A percentile compares a stretch with the other conserved stretches of the same genome.
Evolutionary conservation across 53 echinoderm and acorn worm species (phyloP).

Genomic region (Henricia sp.): DNA sequence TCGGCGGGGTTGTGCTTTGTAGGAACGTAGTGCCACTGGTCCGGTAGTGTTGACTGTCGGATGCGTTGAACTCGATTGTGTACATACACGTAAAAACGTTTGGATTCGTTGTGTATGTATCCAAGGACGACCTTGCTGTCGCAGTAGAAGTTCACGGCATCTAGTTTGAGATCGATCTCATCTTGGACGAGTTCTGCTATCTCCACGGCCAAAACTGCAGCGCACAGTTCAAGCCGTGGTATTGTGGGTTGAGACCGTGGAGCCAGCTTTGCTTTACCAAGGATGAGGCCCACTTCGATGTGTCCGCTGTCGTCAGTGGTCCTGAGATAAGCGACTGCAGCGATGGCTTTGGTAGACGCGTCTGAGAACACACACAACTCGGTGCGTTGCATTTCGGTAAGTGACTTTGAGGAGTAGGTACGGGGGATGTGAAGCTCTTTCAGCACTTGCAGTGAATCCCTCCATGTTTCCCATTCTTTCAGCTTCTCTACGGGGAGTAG

Average conservation of each 20-base stretch:
- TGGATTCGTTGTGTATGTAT: slow-evolving; percentile 54
- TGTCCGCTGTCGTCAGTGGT: slow-evolving; percentile 26
- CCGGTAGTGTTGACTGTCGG: background rate
- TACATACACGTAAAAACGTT: slow-evolving; percentile 64
- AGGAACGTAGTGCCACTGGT: slow-evolving; percentile 43
- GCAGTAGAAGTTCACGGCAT: slow-evolving; percentile 23
- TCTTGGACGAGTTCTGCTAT: slow-evolving; percentile 18
- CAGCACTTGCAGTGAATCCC: slow-evolving; percentile 12
- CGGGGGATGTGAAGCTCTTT: slow-evolving; percentile 3
- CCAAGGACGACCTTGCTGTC: slow-evolving; percentile 65
- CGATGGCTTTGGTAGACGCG: slow-evolving; percentile 50
- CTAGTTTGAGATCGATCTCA: slow-evolving; percentile 15
- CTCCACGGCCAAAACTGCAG: slow-evolving; percentile 63
- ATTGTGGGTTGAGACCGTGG: slow-evolving; percentile 48
- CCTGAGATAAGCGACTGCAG: slow-evolving; percentile 48
- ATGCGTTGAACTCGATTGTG: slow-evolving; percentile 62
- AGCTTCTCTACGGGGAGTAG: slow-evolving; percentile 25
- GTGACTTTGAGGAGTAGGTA: slow-evolving; percentile 1
- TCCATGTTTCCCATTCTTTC: slow-evolving; percentile 33
- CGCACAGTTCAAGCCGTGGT: slow-evolving; percentile 63
- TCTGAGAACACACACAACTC: slow-evolving; percentile 42
- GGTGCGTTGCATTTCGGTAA: background rate
- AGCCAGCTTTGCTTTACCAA: slow-evolving; percentile 55
- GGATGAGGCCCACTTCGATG: slow-evolving; percentile 44
- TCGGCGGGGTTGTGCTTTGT: slow-evolving; percentile 30